Base-by-base conservation (phyloP, 2,113 vertebrate genomes). In the Nansenia antarctica region DNA sequence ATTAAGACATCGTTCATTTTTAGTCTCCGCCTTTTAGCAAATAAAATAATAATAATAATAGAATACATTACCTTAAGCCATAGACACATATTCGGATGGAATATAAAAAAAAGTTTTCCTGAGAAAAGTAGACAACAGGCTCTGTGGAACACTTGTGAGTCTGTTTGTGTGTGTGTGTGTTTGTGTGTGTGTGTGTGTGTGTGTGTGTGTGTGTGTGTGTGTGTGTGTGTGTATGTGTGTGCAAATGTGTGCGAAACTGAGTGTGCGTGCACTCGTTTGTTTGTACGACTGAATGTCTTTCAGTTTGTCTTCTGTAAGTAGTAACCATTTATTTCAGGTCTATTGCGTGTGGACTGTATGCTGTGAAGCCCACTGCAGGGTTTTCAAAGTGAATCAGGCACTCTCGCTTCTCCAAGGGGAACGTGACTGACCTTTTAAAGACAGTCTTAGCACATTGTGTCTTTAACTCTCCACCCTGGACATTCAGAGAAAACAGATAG, bases 21-120 rank as follows among this genome's bases (percentile, higher is more conserved):
- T 91, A 89, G 87, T 85, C 74, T 74, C 55, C 74, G 73, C 53
- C 89, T 90, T 89, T 91, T 90, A 91, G 86, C 86, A 87, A 90
- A 92, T 91, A 88, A 90, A 92, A 90, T 87, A 88, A 88, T 89
- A 87, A 87, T 89, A 90, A 87, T 90, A 90, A 90, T 87, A 78
- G 78, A 90, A 86, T 77, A 88, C 86, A 89, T 91, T 88, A 89
- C 79, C 65, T 32, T 61, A n/a, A 78, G 79, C 76, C 30, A 64
- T 1, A 53, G 22, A 73, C 61, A 70, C 1, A 69, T 69, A 70
- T 82, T 85, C 78, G 77, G 83, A 86, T 74, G 65, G 65, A 74
- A 83, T 85, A 81, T 66, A 60, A 75, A 84, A 82, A 76, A 53
- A 60, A 53, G 12, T 30, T 74, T 67, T 59, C 47, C 64, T 34